Evolutionary conservation across 2,888 invertebrate species (phyloP), one percentile per base, ranked within the genome.

Genomic region (Chrysolina haemoptera): DNA sequence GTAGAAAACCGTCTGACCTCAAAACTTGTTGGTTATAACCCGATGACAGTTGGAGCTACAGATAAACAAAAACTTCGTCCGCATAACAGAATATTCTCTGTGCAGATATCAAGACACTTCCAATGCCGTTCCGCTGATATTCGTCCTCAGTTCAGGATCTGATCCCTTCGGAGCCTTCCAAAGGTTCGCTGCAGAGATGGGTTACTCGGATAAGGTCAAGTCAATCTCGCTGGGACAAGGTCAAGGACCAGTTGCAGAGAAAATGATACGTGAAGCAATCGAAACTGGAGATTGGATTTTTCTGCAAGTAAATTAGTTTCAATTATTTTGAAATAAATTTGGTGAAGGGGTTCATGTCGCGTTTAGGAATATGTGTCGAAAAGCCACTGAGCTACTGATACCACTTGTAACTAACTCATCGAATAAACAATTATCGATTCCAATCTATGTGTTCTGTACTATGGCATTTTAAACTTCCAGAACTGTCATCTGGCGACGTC

Each of bases 401-500:
- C n/a, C n/a, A n/a, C n/a, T n/a, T n/a, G n/a, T n/a, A n/a, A n/a
- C n/a, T n/a, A n/a, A n/a, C n/a, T n/a, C n/a, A n/a, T n/a, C n/a
- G n/a, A n/a, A n/a, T n/a, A n/a, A n/a, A n/a, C n/a, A n/a, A n/a
- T n/a, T n/a, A n/a, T n/a, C n/a, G n/a, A n/a, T n/a, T n/a, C n/a
- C n/a, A n/a, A n/a, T n/a, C n/a, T n/a, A n/a, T n/a, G n/a, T n/a
- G 43, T 14, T 46, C 14, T 5, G 35, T 35, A 35, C 8, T 3
- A 35, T 8, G 35, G 8, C 8, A 35, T 6, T 4, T 35, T 35
- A 35, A 35, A 35, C 27, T 86, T 89, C n/a, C 91, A 96, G 91
- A 98, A 98, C 86, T 97, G 97, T 82, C 98, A 98, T 86, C 89
- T 98, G 83, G 97, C 97, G 4, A 95, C 96, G 0, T 96, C 96